Evolutionary conservation across 2,888 invertebrate genomes (phyloP), one percentile per base, ranked within the genome.

Genomic region (Yponomeuta sedellus): DNA sequence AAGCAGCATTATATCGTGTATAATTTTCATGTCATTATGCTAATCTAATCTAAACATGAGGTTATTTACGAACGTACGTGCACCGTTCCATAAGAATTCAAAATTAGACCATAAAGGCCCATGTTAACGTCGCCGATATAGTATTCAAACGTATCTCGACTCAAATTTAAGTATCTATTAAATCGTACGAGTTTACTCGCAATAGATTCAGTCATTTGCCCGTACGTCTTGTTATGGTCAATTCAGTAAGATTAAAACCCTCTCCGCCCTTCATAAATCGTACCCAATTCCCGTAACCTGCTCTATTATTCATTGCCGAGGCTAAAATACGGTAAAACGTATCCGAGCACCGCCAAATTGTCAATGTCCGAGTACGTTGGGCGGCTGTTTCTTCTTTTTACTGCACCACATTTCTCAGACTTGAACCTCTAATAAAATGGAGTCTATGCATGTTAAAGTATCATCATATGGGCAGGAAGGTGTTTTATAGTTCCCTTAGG

Each of bases 201-300:
- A 88, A 84, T 83, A 79, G 77, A 89, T 88, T 87, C 87, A 82
- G 88, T 88, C 87, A 90, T 91, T 91, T 86, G 81, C 78, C 84
- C 86, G 88, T 88, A 85, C 82, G 83, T 90, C 88, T 89, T 87
- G 86, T 88, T 89, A 89, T 87, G 86, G 88, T 84, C 86, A 85
- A 86, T 86, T 76, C 77, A 74, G 77, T 3, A 77, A 88, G 89
- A 90, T 90, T 89, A 90, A 91, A 90, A 85, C 86, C 85, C 81
- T 75, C 72, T 80, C 83, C 82, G 82, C 86, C 89, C 89, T 85
- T 87, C 88, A 86, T 90, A 89, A 89, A 90, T 90, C 84, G 80
- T 78, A 78, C 83, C 86, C 81, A 73, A 73, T 73, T 74, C 80
- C 78, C 84, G 83, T 80, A 76, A 78, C 74, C 77, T 79, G 74